These are phyloP conservation scores for Drosophila melanocephala DNA, from an alignment of 2,888 invertebrate species.

Conservation along the genomic window DNA sequence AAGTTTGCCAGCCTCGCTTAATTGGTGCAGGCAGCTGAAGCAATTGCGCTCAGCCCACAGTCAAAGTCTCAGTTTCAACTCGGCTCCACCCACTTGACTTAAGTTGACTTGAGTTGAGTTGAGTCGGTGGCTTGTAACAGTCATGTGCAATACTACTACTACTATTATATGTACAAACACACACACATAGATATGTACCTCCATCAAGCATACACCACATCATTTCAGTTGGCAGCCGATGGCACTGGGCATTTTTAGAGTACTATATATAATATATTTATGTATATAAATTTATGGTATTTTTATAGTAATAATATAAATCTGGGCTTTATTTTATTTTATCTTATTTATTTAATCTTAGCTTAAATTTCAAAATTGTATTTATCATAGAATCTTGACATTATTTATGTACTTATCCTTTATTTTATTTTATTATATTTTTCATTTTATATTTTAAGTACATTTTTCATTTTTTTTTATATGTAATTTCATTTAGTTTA, in stretches of 20 bases:
- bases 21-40: conserved; percentile 57
- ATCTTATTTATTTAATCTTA: background rate
- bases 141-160: background rate
- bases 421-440: background rate
- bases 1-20: conserved; percentile 60
- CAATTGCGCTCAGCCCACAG: background rate
- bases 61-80: background rate
- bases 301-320: background rate
- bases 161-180: background rate
- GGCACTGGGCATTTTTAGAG: background rate
- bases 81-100: conserved; percentile 14
- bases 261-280: background rate
- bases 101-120: background rate
- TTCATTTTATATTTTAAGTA: background rate
- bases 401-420: background rate
- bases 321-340: background rate
- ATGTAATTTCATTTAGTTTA: background rate
- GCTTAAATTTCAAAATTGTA: background rate
- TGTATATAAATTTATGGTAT: too few species aligned
- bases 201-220: background rate
- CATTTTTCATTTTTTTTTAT: background rate
- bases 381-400: background rate
- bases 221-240: background rate
- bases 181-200: background rate
- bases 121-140: background rate